Evolutionary conservation across 2,888 invertebrate genomes (phyloP).

Genomic region (Drosophila nr. perissopoda): DNA sequence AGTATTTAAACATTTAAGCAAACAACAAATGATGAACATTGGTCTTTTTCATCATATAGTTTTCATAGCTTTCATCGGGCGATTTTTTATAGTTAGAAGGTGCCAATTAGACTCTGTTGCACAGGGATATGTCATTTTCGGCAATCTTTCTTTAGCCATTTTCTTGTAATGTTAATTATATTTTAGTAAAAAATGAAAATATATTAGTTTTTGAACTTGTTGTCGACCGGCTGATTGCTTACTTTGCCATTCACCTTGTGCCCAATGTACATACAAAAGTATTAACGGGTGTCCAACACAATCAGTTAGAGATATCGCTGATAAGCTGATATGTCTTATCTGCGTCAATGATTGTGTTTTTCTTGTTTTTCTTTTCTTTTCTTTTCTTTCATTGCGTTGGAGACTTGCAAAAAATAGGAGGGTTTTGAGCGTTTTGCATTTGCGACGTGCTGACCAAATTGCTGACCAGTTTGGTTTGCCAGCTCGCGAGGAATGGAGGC

Average conservation of each 20-base stretch:
- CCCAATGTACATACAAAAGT: constrained; percentile 34
- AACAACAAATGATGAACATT: not conserved
- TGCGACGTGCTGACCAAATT: constrained; percentile 18
- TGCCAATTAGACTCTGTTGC: not conserved
- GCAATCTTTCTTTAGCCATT: not conserved
- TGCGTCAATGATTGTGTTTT: not conserved
- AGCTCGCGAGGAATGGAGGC: constrained; percentile 45
- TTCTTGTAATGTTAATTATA: not conserved
- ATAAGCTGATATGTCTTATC: constrained; percentile 47
- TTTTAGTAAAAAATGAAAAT: constrained; percentile 5
- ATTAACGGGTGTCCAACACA: constrained; percentile 19
- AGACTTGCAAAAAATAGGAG: not conserved
- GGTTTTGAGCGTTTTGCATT: not conserved
- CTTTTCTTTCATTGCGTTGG: not conserved
- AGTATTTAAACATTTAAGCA: not conserved
- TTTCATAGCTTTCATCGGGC: not conserved
- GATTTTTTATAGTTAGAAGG: not conserved
- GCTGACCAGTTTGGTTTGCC: constrained; percentile 55
- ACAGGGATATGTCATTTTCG: not conserved
- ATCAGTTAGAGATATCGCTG: constrained; percentile 24
- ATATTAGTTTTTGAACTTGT: constrained; percentile 19
- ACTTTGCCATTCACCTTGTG: constrained; percentile 36
- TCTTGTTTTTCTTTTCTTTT: not conserved
- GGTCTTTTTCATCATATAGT: not conserved
- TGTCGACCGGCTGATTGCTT: constrained; percentile 22